A percentile compares a stretch with the other conserved stretches of the same genome.
These are phyloP conservation scores for Sinella curviseta DNA, from an alignment of 1,140 invertebrate species.

Conservation along the genomic window DNA sequence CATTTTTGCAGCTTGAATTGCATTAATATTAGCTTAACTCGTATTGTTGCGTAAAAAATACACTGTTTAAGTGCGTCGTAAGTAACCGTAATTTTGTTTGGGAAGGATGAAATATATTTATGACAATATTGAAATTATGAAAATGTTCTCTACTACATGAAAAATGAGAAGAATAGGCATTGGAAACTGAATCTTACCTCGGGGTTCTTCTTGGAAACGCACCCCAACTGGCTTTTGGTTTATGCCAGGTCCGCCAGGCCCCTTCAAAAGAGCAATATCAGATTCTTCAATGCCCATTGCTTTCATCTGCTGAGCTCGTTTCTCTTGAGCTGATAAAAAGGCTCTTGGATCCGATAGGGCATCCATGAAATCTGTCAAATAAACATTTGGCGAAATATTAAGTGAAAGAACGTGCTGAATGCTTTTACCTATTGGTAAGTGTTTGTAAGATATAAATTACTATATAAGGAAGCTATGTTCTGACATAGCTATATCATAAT, in stretches of 20 bases:
- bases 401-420: background rate
- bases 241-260: conserved; percentile 22
- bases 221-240: conserved; percentile 39
- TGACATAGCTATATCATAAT: conserved; percentile 5
- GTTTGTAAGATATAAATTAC: background rate
- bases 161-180: background rate
- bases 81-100: too few relatives aligned
- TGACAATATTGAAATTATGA: too few relatives aligned
- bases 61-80: too few relatives aligned
- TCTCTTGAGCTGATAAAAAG: conserved; percentile 84
- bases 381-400: background rate
- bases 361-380: conserved; percentile 86
- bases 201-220: conserved; percentile 45
- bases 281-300: conserved; percentile 89
- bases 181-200: conserved; percentile 32
- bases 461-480: too few relatives aligned
- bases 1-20: too few relatives aligned
- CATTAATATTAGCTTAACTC: too few relatives aligned
- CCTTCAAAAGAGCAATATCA: conserved; percentile 59
- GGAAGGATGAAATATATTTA: too few relatives aligned
- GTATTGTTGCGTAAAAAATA: too few relatives aligned
- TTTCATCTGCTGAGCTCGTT: conserved; percentile 87
- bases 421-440: background rate
- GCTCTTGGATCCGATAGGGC: conserved; percentile 93
- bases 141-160: too few relatives aligned